phyloP scores from a whole-genome alignment of 2,797 vertebrate genomes.

The Botia almorhae region DNA sequence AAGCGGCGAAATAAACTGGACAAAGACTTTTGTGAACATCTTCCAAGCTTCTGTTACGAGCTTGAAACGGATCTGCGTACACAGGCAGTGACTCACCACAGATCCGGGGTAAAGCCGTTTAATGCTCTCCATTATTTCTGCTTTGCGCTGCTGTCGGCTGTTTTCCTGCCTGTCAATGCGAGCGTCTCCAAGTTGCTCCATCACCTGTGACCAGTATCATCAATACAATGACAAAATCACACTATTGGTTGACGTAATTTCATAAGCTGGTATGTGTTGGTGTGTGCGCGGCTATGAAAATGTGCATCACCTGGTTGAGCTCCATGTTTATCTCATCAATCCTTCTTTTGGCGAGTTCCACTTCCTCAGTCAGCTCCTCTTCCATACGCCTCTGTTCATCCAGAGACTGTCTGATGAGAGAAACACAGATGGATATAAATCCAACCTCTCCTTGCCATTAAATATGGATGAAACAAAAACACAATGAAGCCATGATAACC shows the following conservation, averaged over 20 bases:
- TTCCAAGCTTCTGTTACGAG: neutral
- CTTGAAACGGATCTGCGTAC: neutral
- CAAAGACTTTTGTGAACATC: slow-evolving; percentile 1
- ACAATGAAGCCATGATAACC: neutral
- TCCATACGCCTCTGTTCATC: slow-evolving; percentile 92
- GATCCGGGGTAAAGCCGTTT: slow-evolving; percentile 94
- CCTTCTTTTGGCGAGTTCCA: slow-evolving; percentile 91
- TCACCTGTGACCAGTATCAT: slow-evolving; percentile 76
- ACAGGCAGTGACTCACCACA: slow-evolving; percentile 77
- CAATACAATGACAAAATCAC: neutral
- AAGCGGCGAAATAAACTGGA: neutral
- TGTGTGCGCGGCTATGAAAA: neutral
- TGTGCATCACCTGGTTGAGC: slow-evolving; percentile 85
- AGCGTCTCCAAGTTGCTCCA: slow-evolving; percentile 97
- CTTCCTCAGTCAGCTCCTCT: slow-evolving; percentile 92
- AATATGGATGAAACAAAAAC: neutral
- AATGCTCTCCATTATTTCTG: slow-evolving; percentile 98
- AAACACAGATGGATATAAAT: neutral
- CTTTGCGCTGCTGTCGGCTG: slow-evolving; percentile 94
- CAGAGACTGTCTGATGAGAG: slow-evolving; percentile 83
- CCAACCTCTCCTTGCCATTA: neutral
- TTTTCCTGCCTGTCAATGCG: slow-evolving; percentile 96
- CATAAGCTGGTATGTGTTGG: neutral
- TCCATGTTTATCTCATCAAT: slow-evolving; percentile 97
- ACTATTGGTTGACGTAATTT: neutral